Percentiles rank a stretch among this genome's conserved stretches.
Conservation (phyloP, 2,888 invertebrate genomes). For the Phasia obesa region DNA sequence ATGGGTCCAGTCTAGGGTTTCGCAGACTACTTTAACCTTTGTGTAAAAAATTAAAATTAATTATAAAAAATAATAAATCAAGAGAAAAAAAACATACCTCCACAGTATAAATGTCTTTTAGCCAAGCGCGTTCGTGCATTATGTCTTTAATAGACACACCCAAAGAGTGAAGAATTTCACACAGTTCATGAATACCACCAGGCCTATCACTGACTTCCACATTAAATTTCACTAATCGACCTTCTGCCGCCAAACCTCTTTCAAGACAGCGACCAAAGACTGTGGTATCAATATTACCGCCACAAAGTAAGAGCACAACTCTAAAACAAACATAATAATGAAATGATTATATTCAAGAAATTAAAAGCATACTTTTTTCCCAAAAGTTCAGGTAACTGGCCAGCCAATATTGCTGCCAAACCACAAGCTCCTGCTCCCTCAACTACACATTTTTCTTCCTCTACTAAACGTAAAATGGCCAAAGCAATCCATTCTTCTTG, state of each 20-base stretch:
- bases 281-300: constrained; percentile 96
- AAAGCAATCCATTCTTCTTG: constrained; percentile 93
- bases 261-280: constrained; percentile 94
- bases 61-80: neutral
- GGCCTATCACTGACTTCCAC: constrained; percentile 93
- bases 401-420: constrained; percentile 92
- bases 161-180: constrained; percentile 88
- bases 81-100: constrained; percentile 83
- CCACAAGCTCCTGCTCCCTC: constrained; percentile 95
- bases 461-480: constrained; percentile 90
- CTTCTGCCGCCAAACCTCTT: constrained; percentile 93
- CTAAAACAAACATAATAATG: constrained; percentile 82
- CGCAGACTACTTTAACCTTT: constrained; percentile 94
- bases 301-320: constrained; percentile 92
- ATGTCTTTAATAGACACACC: constrained; percentile 97
- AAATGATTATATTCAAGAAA: neutral
- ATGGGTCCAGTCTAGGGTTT: constrained; percentile 93
- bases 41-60: constrained; percentile 71
- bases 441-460: constrained; percentile 93
- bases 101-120: constrained; percentile 93
- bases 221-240: constrained; percentile 88
- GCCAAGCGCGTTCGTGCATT: constrained; percentile 97
- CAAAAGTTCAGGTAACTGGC: constrained; percentile 89
- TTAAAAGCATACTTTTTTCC: constrained; percentile 87
- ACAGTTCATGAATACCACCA: constrained; percentile 92